Percentiles rank a stretch among this genome's conserved stretches.
These are phyloP conservation scores for Eupithecia centaureata DNA, from an alignment of 2,888 invertebrate species.

Conservation along the genomic window DNA sequence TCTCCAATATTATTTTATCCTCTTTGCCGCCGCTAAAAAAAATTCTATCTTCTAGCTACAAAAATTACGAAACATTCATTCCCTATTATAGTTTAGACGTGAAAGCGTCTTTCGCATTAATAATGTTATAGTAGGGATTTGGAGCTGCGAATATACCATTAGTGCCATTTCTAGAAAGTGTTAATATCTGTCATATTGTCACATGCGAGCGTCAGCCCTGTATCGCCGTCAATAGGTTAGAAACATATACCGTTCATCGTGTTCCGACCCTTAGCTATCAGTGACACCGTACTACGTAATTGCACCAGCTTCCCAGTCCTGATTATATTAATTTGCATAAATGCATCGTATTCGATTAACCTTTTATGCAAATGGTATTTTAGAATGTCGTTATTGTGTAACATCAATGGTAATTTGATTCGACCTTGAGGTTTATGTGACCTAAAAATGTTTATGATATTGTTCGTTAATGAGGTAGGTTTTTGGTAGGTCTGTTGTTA, in stretches of 20 bases:
- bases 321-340: slow-evolving; percentile 47
- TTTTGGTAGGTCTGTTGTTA: too few species aligned
- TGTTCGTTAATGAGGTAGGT: slow-evolving; percentile 24
- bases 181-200: not conserved
- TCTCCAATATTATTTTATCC: too few species aligned
- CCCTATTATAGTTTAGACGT: too few species aligned
- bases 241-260: slow-evolving; percentile 44
- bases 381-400: slow-evolving; percentile 47
- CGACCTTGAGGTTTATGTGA: slow-evolving; percentile 38
- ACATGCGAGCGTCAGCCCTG: slow-evolving; percentile 21
- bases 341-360: slow-evolving; percentile 51
- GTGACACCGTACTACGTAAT: slow-evolving; percentile 35
- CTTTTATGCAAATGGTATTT: slow-evolving; percentile 51
- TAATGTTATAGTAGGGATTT: too few species aligned
- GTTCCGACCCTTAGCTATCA: slow-evolving; percentile 35
- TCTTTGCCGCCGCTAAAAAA: too few species aligned
- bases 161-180: not conserved
- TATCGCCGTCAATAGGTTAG: slow-evolving; percentile 24
- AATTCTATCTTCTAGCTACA: too few species aligned
- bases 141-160: not conserved
- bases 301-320: slow-evolving; percentile 45
- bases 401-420: slow-evolving; percentile 40
- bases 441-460: slow-evolving; percentile 31
- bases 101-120: too few species aligned
- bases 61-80: too few species aligned